Conservation (phyloP, 2,797 vertebrate genomes). For the Perodicticus potto region DNA sequence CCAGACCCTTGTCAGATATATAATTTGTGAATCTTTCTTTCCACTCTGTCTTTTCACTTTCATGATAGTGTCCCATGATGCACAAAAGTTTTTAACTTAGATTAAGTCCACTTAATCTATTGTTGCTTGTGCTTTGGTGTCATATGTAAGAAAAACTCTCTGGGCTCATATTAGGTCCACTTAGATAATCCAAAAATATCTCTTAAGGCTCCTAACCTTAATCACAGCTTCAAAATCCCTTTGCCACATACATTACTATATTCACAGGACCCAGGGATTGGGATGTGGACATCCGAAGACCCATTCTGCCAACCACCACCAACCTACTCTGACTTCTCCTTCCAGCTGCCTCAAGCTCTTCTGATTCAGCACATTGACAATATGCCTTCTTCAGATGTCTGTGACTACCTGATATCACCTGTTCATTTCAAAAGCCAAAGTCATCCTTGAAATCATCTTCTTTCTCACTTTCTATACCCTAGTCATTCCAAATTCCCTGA, state of each 20-base stretch:
- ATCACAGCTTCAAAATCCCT: not conserved
- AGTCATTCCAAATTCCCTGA: not conserved
- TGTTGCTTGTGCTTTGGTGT: not conserved
- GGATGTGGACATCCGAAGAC: not conserved
- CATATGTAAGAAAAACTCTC: not conserved
- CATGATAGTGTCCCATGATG: not conserved
- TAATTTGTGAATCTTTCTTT: not conserved
- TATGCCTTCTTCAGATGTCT: not conserved
- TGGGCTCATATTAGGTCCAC: not conserved
- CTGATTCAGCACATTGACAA: not conserved
- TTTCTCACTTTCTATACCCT: not conserved
- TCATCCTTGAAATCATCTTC: not conserved
- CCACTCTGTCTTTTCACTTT: not conserved
- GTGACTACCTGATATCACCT: not conserved
- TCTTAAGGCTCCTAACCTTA: not conserved
- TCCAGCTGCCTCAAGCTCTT: not conserved
- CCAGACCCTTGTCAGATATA: not conserved
- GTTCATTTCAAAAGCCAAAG: not conserved
- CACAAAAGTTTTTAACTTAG: not conserved
- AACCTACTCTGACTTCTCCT: not conserved
- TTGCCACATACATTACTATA: not conserved
- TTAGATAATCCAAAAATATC: not conserved
- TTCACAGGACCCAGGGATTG: not conserved
- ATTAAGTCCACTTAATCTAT: not conserved
- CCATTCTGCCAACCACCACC: not conserved